phyloP scores from a whole-genome alignment of 2,113 vertebrate genomes.

The Colius striatus region DNA sequence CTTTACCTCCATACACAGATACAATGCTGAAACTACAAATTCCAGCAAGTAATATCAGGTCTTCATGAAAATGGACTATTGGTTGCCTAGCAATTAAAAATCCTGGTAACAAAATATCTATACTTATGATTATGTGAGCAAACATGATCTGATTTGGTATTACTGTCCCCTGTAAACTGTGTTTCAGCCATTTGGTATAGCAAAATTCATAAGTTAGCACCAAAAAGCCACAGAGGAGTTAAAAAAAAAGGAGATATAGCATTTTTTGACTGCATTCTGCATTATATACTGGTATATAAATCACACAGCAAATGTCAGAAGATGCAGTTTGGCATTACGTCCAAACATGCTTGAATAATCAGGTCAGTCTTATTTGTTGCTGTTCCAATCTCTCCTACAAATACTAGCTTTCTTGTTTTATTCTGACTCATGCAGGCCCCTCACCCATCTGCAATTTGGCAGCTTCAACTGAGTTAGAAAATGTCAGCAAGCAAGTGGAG shows the following conservation, averaged over 20 bases:
- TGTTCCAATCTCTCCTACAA: slow-evolving; percentile 28
- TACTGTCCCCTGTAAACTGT: neutral
- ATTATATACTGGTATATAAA: neutral
- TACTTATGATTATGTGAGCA: neutral
- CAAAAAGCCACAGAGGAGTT: neutral
- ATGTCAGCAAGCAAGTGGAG: slow-evolving; percentile 30
- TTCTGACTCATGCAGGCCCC: neutral
- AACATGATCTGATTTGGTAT: neutral
- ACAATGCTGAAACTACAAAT: neutral
- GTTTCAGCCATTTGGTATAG: neutral
- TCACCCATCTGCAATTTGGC: slow-evolving; percentile 49
- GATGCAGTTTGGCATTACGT: neutral
- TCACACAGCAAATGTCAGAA: neutral
- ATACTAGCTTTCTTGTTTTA: slow-evolving; percentile 43
- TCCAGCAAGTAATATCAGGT: neutral
- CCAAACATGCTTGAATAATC: neutral
- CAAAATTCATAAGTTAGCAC: neutral
- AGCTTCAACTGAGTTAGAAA: slow-evolving; percentile 24
- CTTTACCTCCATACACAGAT: neutral
- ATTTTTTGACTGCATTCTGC: neutral
- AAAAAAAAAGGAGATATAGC: neutral
- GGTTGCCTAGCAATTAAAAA: neutral
- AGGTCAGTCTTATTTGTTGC: slow-evolving; percentile 42
- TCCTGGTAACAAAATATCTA: neutral
- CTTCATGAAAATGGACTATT: neutral